Evolutionary conservation across 2,113 vertebrate genomes (phyloP).

Genomic region (Pagrus major): DNA sequence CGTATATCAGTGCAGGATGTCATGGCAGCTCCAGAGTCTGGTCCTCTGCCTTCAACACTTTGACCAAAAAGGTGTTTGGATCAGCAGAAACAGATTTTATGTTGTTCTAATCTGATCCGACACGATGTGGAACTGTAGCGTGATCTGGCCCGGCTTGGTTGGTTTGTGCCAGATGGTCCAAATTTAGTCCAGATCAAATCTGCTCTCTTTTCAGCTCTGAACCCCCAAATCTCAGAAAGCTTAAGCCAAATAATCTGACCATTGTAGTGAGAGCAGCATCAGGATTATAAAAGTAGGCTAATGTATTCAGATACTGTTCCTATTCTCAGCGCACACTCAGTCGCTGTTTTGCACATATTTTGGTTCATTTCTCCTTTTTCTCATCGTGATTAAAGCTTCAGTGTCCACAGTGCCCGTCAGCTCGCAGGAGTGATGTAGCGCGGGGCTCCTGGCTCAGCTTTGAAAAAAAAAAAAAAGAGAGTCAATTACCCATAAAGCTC

Average conservation of each 20-base stretch:
- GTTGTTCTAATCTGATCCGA: neutral
- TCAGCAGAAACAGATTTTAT: neutral
- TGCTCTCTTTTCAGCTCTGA: neutral
- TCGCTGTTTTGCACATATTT: neutral
- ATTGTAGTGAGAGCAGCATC: constrained; percentile 35
- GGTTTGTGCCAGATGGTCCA: constrained; percentile 60
- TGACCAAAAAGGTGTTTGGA: neutral
- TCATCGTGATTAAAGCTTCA: neutral
- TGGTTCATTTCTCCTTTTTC: neutral
- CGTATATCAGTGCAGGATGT: too few species aligned
- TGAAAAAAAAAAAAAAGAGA: constrained; percentile 33
- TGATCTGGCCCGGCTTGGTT: neutral
- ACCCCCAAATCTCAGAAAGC: neutral
- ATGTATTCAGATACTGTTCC: constrained; percentile 53
- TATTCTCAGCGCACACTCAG: neutral
- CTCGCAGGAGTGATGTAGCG: neutral
- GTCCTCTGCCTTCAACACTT: too few species aligned
- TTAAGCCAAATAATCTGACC: constrained; percentile 65
- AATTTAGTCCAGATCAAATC: constrained; percentile 37
- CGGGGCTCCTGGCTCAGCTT: neutral
- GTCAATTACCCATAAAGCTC: constrained; percentile 71
- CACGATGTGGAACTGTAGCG: neutral
- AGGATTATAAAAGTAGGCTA: constrained; percentile 76
- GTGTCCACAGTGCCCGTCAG: neutral
- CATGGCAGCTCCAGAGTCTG: too few species aligned